Conservation (phyloP, 2,888 invertebrate species). For the Blera fallax region DNA sequence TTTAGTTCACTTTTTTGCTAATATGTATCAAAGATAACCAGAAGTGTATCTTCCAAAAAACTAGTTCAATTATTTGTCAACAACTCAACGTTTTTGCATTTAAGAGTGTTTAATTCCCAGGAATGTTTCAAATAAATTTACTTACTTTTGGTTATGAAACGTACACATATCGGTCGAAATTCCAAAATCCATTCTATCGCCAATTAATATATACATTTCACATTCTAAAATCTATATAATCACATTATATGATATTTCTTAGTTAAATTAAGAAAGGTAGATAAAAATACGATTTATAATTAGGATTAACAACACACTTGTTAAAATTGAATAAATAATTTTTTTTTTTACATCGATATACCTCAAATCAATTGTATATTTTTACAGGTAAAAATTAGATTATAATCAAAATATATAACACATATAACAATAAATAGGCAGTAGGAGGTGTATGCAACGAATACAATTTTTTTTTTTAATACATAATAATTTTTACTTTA, state of each 20-base stretch:
- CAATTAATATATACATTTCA: conserved; percentile 43
- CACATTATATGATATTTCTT: conserved; percentile 50
- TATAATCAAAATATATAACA: conserved; percentile 36
- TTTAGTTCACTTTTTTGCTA: conserved; percentile 6
- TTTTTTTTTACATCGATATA: conserved; percentile 64
- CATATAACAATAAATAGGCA: conserved; percentile 32
- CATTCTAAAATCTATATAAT: conserved; percentile 14
- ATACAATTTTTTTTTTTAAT: conserved; percentile 45
- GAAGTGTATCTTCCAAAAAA: conserved; percentile 20
- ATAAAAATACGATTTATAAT: conserved; percentile 13
- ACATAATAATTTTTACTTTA: conserved; percentile 29
- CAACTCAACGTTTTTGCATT: conserved; percentile 27
- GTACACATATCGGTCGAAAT: conserved; percentile 53
- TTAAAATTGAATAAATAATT: conserved; percentile 59
- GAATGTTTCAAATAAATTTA: conserved; percentile 3
- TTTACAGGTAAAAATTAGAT: conserved; percentile 55
- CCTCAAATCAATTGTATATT: conserved; percentile 66
- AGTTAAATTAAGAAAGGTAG: conserved; percentile 49
- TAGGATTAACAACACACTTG: conserved; percentile 58
- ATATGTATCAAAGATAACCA: conserved; percentile 29
- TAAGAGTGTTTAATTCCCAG: conserved; percentile 4
- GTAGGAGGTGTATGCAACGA: conserved; percentile 67
- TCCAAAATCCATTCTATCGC: conserved; percentile 56
- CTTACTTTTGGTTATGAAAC: conserved; percentile 31
- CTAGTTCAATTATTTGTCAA: conserved; percentile 22